Base-by-base conservation (phyloP, 2,113 vertebrate genomes). In the Erythrocercus mccallii region DNA sequence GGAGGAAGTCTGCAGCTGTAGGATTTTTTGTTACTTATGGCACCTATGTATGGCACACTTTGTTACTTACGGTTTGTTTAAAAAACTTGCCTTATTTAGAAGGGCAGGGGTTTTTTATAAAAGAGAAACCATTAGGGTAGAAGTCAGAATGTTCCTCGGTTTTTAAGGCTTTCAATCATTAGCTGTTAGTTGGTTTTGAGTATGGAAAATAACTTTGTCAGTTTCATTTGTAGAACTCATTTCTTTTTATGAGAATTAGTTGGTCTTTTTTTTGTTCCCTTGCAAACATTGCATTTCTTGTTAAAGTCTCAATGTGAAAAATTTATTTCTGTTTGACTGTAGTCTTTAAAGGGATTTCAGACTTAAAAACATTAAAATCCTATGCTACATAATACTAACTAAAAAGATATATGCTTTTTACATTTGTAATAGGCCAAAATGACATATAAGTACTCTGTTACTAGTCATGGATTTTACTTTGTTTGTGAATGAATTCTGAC, bases 81-180 rank as follows among this genome's bases (percentile, higher is more conserved):
- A 24, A 53, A 42, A 40, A 23, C 10, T 64, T 86, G 4, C 38
- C 37, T 44, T 51, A 22, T 33, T 47, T 81, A 47, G n/a, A 40
- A 30, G 8, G 9, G 1, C 5, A n/a, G 2, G 2, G 2, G 0
- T 1, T n/a, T 54, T 71, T 47, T 4, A n/a, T 78, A 37, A 90
- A 90, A 70, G 35, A 40, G 37, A 54, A 73, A 10, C 12, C 31
- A 27, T 81, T 77, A 1, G 2, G 4, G 5, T 30, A 17, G 24
- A 70, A 73, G 10, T 72, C 14, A 30, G 31, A 16, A 40, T 80
- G 42, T 72, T 77, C 23, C 65, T 85, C 5, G 5, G 19, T 66
- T 81, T 81, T 73, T 45, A 48, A 56, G 40, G 27, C 37, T 73
- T 87, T 45, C 27, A 47, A 0, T 65, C 21, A 15, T 56, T 62